phyloP scores from a whole-genome alignment of 2,797 vertebrate species.

The Eurystomus glaucurus region DNA sequence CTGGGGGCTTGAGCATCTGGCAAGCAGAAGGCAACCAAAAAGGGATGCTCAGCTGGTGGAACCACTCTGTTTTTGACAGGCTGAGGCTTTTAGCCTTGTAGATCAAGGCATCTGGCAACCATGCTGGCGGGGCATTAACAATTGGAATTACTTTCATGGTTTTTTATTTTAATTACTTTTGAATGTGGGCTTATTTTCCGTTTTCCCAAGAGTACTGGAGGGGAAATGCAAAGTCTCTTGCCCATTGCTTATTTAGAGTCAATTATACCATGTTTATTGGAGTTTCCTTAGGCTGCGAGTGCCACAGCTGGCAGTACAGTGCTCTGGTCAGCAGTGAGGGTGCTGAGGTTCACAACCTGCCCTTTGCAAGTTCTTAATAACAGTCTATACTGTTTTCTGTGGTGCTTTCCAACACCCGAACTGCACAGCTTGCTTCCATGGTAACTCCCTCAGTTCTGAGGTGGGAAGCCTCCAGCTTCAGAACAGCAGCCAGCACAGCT shows the following conservation, averaged over 20 bases:
- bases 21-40: background rate
- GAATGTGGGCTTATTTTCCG: background rate
- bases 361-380: background rate
- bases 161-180: background rate
- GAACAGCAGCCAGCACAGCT: background rate
- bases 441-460: background rate
- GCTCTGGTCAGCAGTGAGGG: background rate
- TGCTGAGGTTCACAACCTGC: background rate
- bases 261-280: background rate
- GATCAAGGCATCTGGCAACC: background rate
- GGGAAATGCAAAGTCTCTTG: background rate
- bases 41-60: constrained; percentile 4
- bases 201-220: background rate
- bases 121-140: background rate
- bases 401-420: background rate
- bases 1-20: background rate
- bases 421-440: constrained; percentile 10
- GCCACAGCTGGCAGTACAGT: background rate
- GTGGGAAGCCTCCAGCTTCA: constrained; percentile 10
- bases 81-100: constrained; percentile 33
- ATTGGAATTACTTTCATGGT: background rate
- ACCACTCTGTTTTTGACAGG: background rate
- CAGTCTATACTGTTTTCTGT: background rate
- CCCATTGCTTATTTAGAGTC: background rate
- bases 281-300: background rate